Evolutionary conservation across 2,113 vertebrate species (phyloP).

Genomic region (Picathartes gymnocephalus): DNA sequence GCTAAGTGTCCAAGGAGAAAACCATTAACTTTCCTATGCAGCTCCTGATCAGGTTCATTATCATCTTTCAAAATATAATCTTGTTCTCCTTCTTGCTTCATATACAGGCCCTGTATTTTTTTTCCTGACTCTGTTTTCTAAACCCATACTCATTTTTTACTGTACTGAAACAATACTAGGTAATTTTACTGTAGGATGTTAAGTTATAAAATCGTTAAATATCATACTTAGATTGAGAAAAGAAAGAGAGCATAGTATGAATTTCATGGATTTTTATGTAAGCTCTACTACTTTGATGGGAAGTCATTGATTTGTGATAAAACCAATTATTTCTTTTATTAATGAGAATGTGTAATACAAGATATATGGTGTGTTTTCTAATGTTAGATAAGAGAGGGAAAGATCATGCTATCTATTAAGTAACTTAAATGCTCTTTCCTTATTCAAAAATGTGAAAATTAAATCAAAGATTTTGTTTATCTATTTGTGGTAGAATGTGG

Average conservation of each 20-base stretch:
- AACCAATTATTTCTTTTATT: not conserved
- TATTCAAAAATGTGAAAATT: not conserved
- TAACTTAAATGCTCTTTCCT: not conserved
- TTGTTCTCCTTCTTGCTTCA: not conserved
- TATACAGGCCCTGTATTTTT: rapidly evolving
- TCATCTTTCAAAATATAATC: not conserved
- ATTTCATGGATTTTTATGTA: rapidly evolving
- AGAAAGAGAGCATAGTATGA: not conserved
- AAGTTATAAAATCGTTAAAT: not conserved
- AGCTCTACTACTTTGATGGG: not conserved
- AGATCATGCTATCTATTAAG: not conserved
- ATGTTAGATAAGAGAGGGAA: not conserved
- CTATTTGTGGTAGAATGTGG: not conserved
- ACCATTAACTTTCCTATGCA: not conserved
- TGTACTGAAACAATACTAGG: not conserved
- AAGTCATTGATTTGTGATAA: not conserved
- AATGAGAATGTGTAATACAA: not conserved
- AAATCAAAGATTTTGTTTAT: not conserved
- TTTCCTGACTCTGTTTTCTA: not conserved
- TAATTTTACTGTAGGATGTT: not conserved
- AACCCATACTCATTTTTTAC: not conserved
- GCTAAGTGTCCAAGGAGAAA: not conserved
- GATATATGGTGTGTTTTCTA: not conserved
- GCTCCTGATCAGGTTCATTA: not conserved
- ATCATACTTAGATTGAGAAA: not conserved